Base-by-base conservation (phyloP, 1,140 invertebrate genomes). In the Rhagoletis pomonella region DNA sequence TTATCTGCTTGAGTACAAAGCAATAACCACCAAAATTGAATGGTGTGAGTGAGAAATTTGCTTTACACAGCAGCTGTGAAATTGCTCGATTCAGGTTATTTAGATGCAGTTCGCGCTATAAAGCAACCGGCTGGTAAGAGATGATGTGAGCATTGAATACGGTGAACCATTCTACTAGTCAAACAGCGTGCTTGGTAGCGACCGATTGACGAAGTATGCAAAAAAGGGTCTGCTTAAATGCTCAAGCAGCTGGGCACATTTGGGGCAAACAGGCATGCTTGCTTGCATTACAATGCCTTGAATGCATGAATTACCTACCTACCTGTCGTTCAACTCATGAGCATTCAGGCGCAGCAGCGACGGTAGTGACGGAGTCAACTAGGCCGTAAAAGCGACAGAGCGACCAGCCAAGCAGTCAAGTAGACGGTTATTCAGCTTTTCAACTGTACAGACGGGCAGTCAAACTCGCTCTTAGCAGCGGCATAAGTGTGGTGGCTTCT, bases 331-430 rank as follows among this genome's bases (percentile, higher is more conserved):
- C 73, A 4, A 50, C 17, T n/a, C 47, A 12, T 55, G 73, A n/a
- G 47, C 73, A 55, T 44, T 55, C 47, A 50, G 44, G 47, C 47
- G 29, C 29, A 29, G 29, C 12, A 3, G 19, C 50, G 47, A 55
- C 44, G 73, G 60, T 62, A n/a, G 60, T n/a, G n/a, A 47, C 47
- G 73, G 5, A 81, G 47, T 81, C 7, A 55, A 81, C 73, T 29
- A 55, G 17, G 73, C 73, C 47, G 47, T 81, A 55, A 81, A 81
- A 81, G 47, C 47, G 47, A 58, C 73, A 73, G 39, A 47, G 42
- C 42, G 39, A 44, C 44, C 67, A 73, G 67, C 44, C 67, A 73
- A 47, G 39, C 17, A 12, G 60, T 62, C 67, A 73, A 42, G 17
- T 39, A 44, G 6, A 29, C 17, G 4, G 60, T 62, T 73, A 73